Evolutionary conservation across 2,888 invertebrate genomes (phyloP).

Genomic region (Diachrysia chrysitis): DNA sequence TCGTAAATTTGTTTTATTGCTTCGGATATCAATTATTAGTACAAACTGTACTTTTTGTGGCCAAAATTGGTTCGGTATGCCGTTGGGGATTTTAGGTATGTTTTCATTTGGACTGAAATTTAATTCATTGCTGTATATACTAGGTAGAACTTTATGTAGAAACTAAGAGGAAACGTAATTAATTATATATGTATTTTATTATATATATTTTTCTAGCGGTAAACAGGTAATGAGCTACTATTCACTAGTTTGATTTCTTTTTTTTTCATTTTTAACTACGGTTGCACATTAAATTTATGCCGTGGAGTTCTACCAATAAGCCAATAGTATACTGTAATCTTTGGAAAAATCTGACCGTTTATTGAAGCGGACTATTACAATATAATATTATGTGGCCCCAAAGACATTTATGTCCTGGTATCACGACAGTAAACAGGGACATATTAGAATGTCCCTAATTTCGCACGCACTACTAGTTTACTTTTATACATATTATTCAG

Average conservation of each 20-base stretch:
- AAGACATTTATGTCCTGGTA: background rate
- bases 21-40: conserved; percentile 60
- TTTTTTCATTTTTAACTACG: background rate
- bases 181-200: too few species aligned
- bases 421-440: background rate
- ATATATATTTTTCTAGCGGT: background rate
- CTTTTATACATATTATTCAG: background rate
- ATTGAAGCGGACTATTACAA: background rate
- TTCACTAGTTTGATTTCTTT: too few species aligned
- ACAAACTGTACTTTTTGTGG: conserved; percentile 46
- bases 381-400: background rate
- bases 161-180: too few species aligned
- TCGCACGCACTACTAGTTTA: background rate
- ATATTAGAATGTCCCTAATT: conserved; percentile 1
- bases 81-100: conserved; percentile 20
- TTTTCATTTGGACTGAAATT: conserved; percentile 11
- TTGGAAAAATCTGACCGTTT: background rate
- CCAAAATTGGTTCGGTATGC: conserved; percentile 33
- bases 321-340: background rate
- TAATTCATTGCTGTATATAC: background rate
- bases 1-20: conserved; percentile 73
- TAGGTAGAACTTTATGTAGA: too few species aligned
- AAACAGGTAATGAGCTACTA: too few species aligned
- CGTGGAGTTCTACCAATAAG: background rate
- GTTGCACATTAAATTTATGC: background rate